Conservation (phyloP, 2,888 invertebrate species). For the Schizaphis graminum region DNA sequence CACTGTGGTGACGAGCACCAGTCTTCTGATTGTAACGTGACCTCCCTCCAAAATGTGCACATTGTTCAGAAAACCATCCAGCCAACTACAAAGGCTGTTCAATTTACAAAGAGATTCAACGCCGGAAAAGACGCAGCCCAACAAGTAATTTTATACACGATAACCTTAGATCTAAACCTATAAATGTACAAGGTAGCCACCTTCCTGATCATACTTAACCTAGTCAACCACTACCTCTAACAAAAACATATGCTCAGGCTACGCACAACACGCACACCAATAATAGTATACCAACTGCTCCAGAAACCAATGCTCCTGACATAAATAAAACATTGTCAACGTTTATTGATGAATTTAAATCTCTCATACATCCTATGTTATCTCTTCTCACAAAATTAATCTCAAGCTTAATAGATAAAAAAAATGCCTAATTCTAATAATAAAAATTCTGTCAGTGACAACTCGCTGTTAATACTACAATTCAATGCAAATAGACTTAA, state of each 20-base stretch:
- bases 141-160: constrained; percentile 18
- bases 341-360: constrained; percentile 27
- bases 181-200: constrained; percentile 7
- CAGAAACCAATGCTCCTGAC: constrained; percentile 20
- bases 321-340: constrained; percentile 23
- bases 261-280: background rate
- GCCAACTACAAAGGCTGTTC: background rate
- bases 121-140: background rate
- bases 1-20: background rate
- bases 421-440: constrained; percentile 2
- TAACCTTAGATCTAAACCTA: constrained; percentile 15
- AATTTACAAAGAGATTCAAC: constrained; percentile 3
- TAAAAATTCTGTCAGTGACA: constrained; percentile 22
- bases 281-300: constrained; percentile 18
- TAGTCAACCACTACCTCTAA: background rate
- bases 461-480: constrained; percentile 37
- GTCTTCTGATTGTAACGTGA: background rate
- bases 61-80: constrained; percentile 35
- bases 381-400: constrained; percentile 42
- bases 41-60: background rate
- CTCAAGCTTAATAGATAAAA: constrained; percentile 36
- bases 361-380: constrained; percentile 20
- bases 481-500: constrained; percentile 11
- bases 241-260: constrained; percentile 39
- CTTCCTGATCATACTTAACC: constrained; percentile 5